Evolutionary conservation across 2,797 vertebrate species (phyloP), one percentile per base, ranked within the genome.

Genomic region (Gila robusta): DNA sequence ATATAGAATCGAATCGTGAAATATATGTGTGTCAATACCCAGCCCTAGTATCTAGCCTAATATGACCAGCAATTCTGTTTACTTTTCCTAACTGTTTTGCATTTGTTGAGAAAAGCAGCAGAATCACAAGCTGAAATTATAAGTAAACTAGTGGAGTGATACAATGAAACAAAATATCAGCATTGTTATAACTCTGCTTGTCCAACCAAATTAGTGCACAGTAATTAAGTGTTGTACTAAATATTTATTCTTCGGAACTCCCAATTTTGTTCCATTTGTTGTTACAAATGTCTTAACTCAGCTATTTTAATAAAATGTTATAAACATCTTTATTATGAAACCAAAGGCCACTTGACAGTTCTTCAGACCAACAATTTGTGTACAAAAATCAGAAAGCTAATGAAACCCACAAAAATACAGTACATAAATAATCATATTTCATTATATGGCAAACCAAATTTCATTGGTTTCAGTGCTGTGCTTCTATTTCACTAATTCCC

Each of bases 291-390:
- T 69, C n/a, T 77, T 64, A 54, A 39, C 23, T 17, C 47, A 59
- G n/a, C 35, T 64, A 41, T 49, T 78, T 76, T 16, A 69, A 66
- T 54, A 85, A 74, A 88, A 87, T 41, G 23, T 44, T 83, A 87
- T 87, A 88, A 87, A 84, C 37, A 39, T 78, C 35, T 88, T 91
- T 91, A 91, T 91, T 91, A 83, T 77, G 82, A 91, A 88, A 84
- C 81, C 78, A 91, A 89, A 87, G 85, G 86, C 85, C 88, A 89
- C 86, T 89, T 84, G 56, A 88, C 87, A 82, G 71, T 71, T 82
- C 54, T 76, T 86, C 81, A 84, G 70, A 84, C 49, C 67, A 88
- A 86, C 64, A 76, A 37, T 78, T 14, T 78, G 41, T 66, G 44
- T 84, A 84, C 62, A 84, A 69, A 84, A 35, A 84, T 69, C 47